These are phyloP conservation scores for Champsocephalus gunnari DNA, from an alignment of 2,797 vertebrate genomes.

Conservation along the genomic window DNA sequence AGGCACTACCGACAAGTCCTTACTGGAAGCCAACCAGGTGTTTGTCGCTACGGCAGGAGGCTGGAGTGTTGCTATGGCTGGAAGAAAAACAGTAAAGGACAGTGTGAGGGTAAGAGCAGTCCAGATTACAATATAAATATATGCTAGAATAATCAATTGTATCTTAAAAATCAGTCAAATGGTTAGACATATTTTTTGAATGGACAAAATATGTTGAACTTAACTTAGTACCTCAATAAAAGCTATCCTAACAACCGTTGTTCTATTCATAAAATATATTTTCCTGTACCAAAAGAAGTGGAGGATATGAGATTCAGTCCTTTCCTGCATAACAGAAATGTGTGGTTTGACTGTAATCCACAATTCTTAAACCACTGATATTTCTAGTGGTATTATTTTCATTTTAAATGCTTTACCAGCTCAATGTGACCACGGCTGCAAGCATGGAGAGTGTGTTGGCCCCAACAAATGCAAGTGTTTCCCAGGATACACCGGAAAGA, in stretches of 20 bases:
- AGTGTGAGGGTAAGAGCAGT: constrained; percentile 91
- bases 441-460: constrained; percentile 93
- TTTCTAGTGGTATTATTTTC: constrained; percentile 59
- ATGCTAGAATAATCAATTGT: neutral
- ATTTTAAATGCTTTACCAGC: constrained; percentile 85
- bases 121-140: neutral
- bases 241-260: constrained; percentile 9
- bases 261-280: constrained; percentile 42
- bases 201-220: neutral
- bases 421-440: constrained; percentile 92
- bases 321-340: constrained; percentile 46
- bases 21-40: constrained; percentile 84
- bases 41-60: constrained; percentile 92
- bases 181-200: neutral
- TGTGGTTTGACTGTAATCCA: constrained; percentile 65
- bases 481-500: constrained; percentile 93
- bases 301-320: constrained; percentile 54
- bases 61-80: constrained; percentile 97
- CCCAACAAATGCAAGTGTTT: constrained; percentile 96
- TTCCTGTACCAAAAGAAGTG: constrained; percentile 47
- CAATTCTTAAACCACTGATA: constrained; percentile 57
- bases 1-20: constrained; percentile 82
- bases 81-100: constrained; percentile 91
- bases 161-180: neutral
- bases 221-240: constrained; percentile 8